Evolutionary conservation across 2,888 invertebrate species (phyloP).

Genomic region (Drosophila ezoana): DNA sequence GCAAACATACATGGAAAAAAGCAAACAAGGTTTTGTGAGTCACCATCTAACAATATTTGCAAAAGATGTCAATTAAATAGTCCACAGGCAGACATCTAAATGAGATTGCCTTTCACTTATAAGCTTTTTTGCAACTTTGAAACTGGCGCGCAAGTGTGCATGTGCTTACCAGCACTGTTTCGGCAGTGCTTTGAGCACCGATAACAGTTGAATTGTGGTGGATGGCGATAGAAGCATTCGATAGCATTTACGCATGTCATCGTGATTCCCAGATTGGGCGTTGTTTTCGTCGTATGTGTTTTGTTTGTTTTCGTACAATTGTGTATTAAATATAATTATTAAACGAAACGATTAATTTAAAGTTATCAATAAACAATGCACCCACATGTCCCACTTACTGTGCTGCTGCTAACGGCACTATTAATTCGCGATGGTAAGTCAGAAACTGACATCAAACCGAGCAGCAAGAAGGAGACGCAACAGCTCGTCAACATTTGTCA

Average conservation of each 20-base stretch:
- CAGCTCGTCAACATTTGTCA: slow-evolving; percentile 3
- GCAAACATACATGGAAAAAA: slow-evolving; percentile 17
- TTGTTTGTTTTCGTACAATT: slow-evolving; percentile 10
- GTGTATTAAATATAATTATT: slow-evolving; percentile 1
- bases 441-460: slow-evolving; percentile 1
- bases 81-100: neutral
- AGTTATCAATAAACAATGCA: slow-evolving; percentile 37
- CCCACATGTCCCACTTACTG: slow-evolving; percentile 16
- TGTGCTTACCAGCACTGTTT: slow-evolving; percentile 1
- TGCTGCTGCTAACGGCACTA: slow-evolving; percentile 51
- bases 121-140: slow-evolving; percentile 3
- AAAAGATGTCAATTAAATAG: slow-evolving; percentile 4
- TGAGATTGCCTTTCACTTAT: neutral
- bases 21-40: slow-evolving; percentile 19
- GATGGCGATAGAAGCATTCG: slow-evolving; percentile 10
- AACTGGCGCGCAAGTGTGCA: slow-evolving; percentile 4
- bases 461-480: slow-evolving; percentile 10
- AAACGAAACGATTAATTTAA: neutral
- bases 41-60: slow-evolving; percentile 11
- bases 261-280: slow-evolving; percentile 34
- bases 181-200: neutral
- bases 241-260: slow-evolving; percentile 20
- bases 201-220: neutral
- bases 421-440: slow-evolving; percentile 65
- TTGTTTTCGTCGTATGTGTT: slow-evolving; percentile 47